phyloP scores from a whole-genome alignment of 2,888 invertebrate species.

The Salticus scenicus region DNA sequence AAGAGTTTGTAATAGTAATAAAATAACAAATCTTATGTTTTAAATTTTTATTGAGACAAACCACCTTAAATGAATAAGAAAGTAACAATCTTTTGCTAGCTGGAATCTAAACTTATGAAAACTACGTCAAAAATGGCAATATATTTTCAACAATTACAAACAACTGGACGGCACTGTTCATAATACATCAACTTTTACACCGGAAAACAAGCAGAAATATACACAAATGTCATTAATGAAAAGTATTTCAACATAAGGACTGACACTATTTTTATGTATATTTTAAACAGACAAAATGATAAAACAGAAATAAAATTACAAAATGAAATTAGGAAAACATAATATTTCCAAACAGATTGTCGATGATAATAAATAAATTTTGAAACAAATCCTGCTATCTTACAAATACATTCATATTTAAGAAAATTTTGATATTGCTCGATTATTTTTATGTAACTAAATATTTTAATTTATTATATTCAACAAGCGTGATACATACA shows the following conservation, averaged over 20 bases:
- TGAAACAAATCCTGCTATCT: too few species aligned
- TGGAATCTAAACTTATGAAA: constrained; percentile 26
- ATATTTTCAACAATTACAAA: constrained; percentile 51
- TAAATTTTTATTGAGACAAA: constrained; percentile 59
- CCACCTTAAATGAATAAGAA: constrained; percentile 53
- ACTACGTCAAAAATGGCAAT: constrained; percentile 32
- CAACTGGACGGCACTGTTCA: constrained; percentile 51
- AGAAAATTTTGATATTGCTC: too few species aligned
- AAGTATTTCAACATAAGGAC: not conserved
- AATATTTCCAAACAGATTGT: too few species aligned
- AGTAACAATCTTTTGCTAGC: constrained; percentile 14
- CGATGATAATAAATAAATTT: too few species aligned
- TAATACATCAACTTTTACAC: constrained; percentile 14
- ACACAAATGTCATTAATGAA: constrained; percentile 23
- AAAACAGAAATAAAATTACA: too few species aligned
- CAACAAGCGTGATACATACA: too few species aligned
- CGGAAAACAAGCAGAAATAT: constrained; percentile 47
- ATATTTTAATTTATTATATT: too few species aligned
- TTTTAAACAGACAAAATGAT: not conserved
- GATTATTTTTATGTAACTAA: too few species aligned
- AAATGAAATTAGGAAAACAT: too few species aligned
- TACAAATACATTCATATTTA: too few species aligned
- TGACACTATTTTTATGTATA: not conserved
- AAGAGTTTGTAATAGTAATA: too few species aligned
- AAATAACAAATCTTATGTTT: too few species aligned